Percentiles rank a stretch among this genome's conserved stretches.
phyloP scores from a whole-genome alignment of 2,797 vertebrate genomes.

The Myotis myotis region DNA sequence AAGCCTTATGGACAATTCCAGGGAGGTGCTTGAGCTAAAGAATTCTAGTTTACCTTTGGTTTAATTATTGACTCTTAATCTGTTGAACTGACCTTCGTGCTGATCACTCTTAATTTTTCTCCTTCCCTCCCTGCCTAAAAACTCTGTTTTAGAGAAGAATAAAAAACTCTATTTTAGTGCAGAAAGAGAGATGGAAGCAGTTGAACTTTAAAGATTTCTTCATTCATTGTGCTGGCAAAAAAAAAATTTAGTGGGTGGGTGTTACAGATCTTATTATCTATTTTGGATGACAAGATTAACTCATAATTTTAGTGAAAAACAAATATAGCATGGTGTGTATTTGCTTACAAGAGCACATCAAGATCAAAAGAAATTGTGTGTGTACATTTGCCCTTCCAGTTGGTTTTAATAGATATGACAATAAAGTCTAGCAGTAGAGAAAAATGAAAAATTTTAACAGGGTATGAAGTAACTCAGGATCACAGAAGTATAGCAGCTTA shows the following conservation, averaged over 20 bases:
- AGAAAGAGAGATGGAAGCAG: background rate
- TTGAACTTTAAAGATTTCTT: slow-evolving; percentile 36
- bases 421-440: background rate
- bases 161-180: background rate
- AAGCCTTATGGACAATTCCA: background rate
- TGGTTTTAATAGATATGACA: background rate
- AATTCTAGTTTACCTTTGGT: slow-evolving; percentile 2
- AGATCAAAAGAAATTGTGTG: background rate
- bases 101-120: background rate
- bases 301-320: slow-evolving; percentile 6
- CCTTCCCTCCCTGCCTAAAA: background rate
- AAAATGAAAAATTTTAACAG: background rate
- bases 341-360: background rate
- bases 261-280: background rate
- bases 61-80: background rate
- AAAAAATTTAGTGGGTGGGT: background rate
- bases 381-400: background rate
- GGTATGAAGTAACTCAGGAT: background rate
- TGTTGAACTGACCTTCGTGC: background rate
- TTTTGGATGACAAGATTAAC: slow-evolving; percentile 25
- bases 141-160: background rate
- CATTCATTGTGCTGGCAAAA: background rate
- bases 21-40: background rate
- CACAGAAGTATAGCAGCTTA: slow-evolving; percentile 3
- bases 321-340: background rate